These are phyloP conservation scores for Falco novaeseelandiae DNA, from an alignment of 2,797 vertebrate species.

Conservation along the genomic window DNA sequence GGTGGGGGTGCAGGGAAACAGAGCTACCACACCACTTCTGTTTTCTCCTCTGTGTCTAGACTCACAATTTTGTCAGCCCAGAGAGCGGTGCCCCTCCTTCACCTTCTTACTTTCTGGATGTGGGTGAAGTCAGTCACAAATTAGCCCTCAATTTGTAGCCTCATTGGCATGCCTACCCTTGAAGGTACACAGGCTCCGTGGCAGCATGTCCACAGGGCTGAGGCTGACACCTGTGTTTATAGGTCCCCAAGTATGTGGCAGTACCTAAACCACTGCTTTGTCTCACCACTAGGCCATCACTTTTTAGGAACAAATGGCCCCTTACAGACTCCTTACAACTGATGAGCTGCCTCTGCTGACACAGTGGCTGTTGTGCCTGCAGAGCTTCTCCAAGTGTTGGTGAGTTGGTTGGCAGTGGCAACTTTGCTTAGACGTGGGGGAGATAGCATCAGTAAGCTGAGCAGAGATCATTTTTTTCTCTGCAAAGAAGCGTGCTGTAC, in stretches of 20 bases:
- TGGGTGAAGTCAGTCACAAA: not conserved
- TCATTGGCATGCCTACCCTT: not conserved
- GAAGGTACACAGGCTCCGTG: not conserved
- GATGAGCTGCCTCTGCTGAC: not conserved
- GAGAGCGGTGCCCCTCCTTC: not conserved
- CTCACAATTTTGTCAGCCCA: not conserved
- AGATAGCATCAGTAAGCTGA: not conserved
- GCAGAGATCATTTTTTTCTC: not conserved
- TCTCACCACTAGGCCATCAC: not conserved
- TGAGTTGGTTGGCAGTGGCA: not conserved
- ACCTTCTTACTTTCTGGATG: not conserved
- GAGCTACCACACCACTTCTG: not conserved
- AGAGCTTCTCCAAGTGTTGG: not conserved
- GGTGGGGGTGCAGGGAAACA: rapidly evolving
- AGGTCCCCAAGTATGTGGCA: not conserved
- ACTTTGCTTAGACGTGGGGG: not conserved
- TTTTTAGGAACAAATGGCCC: not conserved
- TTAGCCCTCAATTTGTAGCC: not conserved
- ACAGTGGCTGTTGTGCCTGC: not conserved
- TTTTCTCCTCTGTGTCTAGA: not conserved
- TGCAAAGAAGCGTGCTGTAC: not conserved
- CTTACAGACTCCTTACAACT: not conserved
- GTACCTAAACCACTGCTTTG: not conserved
- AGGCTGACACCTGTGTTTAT: not conserved
- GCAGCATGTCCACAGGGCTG: not conserved